These are phyloP conservation scores for Halcyon chelicuti DNA, from an alignment of 2,797 vertebrate species.

Conservation along the genomic window DNA sequence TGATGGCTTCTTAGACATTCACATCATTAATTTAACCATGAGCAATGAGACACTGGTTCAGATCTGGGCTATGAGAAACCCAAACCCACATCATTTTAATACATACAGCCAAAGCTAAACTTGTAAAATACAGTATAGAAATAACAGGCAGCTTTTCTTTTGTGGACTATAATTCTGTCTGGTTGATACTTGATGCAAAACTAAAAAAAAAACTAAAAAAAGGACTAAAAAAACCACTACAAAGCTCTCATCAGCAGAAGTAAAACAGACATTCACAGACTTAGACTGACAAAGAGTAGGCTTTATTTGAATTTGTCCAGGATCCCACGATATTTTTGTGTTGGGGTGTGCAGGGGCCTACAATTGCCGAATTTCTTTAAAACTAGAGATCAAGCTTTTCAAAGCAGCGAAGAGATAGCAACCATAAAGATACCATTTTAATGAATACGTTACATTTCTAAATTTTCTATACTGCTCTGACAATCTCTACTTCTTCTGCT, in stretches of 20 bases:
- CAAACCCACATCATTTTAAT: conserved; percentile 37
- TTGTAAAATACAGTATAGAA: not conserved
- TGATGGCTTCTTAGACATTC: conserved; percentile 85
- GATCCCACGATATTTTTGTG: not conserved
- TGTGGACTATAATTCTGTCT: not conserved
- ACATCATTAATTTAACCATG: conserved; percentile 90
- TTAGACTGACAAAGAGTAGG: not conserved
- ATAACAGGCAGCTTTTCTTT: not conserved
- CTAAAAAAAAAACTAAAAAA: no score
- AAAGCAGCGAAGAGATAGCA: not conserved
- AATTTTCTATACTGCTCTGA: not conserved
- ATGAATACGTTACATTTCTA: not conserved
- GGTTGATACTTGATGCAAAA: not conserved
- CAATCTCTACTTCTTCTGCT: not conserved
- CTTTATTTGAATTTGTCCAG: not conserved
- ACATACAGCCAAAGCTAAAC: conserved; percentile 37
- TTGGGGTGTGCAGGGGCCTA: not conserved
- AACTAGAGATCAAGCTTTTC: not conserved
- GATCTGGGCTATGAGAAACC: conserved; percentile 66
- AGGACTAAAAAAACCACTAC: not conserved
- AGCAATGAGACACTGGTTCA: conserved; percentile 80
- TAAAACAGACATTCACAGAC: not conserved
- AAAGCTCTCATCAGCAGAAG: not conserved
- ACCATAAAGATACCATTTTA: not conserved
- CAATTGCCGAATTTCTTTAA: not conserved